Percentiles rank a stretch among this genome's conserved stretches.
Evolutionary conservation across 2,113 vertebrate genomes (phyloP).

Genomic region (Ictidomys tridecemlineatus): DNA sequence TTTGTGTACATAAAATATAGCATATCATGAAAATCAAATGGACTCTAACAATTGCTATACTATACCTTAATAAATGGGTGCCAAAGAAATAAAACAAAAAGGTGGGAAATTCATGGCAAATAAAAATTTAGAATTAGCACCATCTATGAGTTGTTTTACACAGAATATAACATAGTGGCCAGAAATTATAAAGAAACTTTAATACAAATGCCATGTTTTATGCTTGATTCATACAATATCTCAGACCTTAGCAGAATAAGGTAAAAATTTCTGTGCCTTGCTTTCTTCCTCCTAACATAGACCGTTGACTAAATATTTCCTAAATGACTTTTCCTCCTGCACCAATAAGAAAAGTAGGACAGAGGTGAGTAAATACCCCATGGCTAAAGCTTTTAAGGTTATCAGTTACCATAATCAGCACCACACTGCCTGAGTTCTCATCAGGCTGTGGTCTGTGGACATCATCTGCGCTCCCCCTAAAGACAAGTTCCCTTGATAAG

Average conservation of each 20-base stretch:
- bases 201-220: not conserved
- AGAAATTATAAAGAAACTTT: not conserved
- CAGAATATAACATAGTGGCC: not conserved
- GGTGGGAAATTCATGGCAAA: not conserved
- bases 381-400: not conserved
- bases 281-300: not conserved
- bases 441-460: too few species aligned
- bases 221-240: not conserved
- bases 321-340: not conserved
- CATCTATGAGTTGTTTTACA: not conserved
- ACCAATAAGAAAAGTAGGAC: not conserved
- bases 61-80: conserved; percentile 24
- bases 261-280: not conserved
- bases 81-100: conserved; percentile 4
- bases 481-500: not conserved
- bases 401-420: not conserved
- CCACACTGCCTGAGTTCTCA: not conserved
- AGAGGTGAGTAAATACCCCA: not conserved
- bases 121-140: conserved; percentile 3
- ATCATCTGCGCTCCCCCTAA: not conserved
- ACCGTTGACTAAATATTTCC: not conserved
- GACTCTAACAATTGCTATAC: not conserved
- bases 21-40: conserved; percentile 9
- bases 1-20: not conserved
- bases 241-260: not conserved